These are phyloP conservation scores for Heliothis peltigera DNA, from an alignment of 2,888 invertebrate genomes.

Conservation along the genomic window DNA sequence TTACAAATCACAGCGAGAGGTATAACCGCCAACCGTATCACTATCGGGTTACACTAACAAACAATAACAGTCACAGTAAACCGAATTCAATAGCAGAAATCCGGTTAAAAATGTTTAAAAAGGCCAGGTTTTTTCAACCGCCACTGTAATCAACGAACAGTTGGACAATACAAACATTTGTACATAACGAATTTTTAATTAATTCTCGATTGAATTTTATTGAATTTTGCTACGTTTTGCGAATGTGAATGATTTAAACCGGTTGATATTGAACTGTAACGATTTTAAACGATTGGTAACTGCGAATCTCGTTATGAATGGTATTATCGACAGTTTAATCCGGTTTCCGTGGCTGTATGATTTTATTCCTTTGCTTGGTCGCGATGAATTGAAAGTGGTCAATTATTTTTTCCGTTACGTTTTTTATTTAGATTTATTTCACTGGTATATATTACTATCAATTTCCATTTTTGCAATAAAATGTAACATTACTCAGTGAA, in stretches of 20 bases:
- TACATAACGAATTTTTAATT: slow-evolving; percentile 67
- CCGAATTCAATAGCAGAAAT: slow-evolving; percentile 51
- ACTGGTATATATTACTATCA: too few relatives aligned
- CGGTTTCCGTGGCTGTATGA: slow-evolving; percentile 11
- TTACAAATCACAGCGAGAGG: slow-evolving; percentile 22
- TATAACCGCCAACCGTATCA: slow-evolving; percentile 30
- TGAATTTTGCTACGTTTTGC: slow-evolving; percentile 52
- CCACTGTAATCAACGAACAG: slow-evolving; percentile 61
- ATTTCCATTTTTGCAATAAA: not conserved
- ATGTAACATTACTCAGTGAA: not conserved
- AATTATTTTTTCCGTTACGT: too few relatives aligned
- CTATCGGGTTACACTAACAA: slow-evolving; percentile 37
- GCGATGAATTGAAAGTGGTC: not conserved
- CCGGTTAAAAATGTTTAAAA: slow-evolving; percentile 54
- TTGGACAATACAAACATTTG: slow-evolving; percentile 63
- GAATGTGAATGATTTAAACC: slow-evolving; percentile 52
- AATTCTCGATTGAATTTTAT: slow-evolving; percentile 66
- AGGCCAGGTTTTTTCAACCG: slow-evolving; percentile 48
- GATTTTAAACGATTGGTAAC: slow-evolving; percentile 42
- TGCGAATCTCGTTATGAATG: slow-evolving; percentile 41
- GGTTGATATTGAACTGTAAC: slow-evolving; percentile 48
- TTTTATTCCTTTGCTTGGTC: slow-evolving; percentile 9
- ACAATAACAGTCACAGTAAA: slow-evolving; percentile 34
- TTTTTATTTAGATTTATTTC: not conserved
- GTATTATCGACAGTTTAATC: slow-evolving; percentile 29